phyloP scores from a whole-genome alignment of 1,140 invertebrate genomes.

The Drosophila ohnishii region DNA sequence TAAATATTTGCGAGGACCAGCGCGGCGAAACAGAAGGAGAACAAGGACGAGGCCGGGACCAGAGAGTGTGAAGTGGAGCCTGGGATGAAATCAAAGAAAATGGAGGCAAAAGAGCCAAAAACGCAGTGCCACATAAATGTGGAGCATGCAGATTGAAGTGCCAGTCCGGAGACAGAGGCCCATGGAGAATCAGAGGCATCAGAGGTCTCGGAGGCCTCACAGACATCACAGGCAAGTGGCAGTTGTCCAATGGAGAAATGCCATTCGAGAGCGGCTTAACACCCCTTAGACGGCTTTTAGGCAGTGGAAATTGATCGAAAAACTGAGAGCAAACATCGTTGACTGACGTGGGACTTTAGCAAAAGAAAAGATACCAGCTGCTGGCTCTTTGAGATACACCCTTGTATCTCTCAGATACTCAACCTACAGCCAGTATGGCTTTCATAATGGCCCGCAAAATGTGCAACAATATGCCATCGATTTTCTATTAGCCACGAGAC shows the following conservation, averaged over 20 bases:
- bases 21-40: neutral
- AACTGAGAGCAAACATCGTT: conserved; percentile 42
- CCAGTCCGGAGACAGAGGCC: conserved; percentile 25
- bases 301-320: conserved; percentile 38
- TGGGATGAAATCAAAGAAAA: conserved; percentile 43
- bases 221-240: conserved; percentile 20
- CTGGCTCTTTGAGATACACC: conserved; percentile 17
- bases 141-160: conserved; percentile 78
- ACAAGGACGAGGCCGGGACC: neutral
- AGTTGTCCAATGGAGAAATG: conserved; percentile 35
- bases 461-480: conserved; percentile 74
- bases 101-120: conserved; percentile 51
- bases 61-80: neutral
- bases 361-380: neutral
- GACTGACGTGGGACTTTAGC: conserved; percentile 16
- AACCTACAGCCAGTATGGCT: conserved; percentile 24
- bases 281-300: conserved; percentile 28
- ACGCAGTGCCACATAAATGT: conserved; percentile 71
- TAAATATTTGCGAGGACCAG: conserved; percentile 66
- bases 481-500: conserved; percentile 72
- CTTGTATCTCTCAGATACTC: conserved; percentile 28
- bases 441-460: conserved; percentile 39
- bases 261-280: conserved; percentile 35
- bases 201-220: conserved; percentile 4
- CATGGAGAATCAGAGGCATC: conserved; percentile 34